Conservation (phyloP, 2,888 invertebrate species). For the Hypselothyrea guttata region DNA sequence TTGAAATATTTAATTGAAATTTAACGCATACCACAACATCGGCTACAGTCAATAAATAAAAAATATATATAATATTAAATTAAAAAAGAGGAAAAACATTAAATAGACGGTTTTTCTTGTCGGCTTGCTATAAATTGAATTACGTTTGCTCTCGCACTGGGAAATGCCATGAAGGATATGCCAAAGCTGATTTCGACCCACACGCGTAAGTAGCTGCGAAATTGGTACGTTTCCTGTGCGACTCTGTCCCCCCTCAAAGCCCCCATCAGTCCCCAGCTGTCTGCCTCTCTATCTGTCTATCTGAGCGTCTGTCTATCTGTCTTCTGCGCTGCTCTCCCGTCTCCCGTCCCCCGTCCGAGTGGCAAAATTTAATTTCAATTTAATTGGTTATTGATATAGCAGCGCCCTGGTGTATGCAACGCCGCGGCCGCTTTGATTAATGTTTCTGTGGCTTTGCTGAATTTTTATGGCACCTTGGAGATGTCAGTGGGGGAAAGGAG, state of each 20-base stretch:
- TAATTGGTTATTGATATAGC: conserved; percentile 75
- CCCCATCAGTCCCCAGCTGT: conserved; percentile 14
- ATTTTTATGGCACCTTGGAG: conserved; percentile 75
- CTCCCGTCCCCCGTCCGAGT: conserved; percentile 28
- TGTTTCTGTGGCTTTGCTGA: conserved; percentile 68
- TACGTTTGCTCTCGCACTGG: conserved; percentile 39
- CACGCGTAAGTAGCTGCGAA: conserved; percentile 72
- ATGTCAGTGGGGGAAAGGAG: conserved; percentile 16
- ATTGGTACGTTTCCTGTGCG: conserved; percentile 56
- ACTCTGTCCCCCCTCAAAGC: conserved; percentile 5
- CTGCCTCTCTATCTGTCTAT: conserved; percentile 4
- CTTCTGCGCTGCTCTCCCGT: conserved; percentile 18
- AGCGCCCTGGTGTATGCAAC: conserved; percentile 70
- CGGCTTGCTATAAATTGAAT: conserved; percentile 68
- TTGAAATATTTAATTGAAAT: conserved; percentile 78
- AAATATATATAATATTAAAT: conserved; percentile 43
- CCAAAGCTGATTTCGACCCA: conserved; percentile 52
- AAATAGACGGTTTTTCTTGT: conserved; percentile 54
- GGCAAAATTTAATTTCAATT: conserved; percentile 75
- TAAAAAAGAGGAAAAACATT: conserved; percentile 30
- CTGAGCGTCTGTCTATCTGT: conserved; percentile 21
- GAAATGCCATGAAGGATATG: conserved; percentile 11
- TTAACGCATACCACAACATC: conserved; percentile 67
- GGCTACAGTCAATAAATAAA: conserved; percentile 68
- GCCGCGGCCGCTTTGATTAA: conserved; percentile 68